phyloP scores from a whole-genome alignment of 2,888 invertebrate genomes.

The Sympetrum striolatum region DNA sequence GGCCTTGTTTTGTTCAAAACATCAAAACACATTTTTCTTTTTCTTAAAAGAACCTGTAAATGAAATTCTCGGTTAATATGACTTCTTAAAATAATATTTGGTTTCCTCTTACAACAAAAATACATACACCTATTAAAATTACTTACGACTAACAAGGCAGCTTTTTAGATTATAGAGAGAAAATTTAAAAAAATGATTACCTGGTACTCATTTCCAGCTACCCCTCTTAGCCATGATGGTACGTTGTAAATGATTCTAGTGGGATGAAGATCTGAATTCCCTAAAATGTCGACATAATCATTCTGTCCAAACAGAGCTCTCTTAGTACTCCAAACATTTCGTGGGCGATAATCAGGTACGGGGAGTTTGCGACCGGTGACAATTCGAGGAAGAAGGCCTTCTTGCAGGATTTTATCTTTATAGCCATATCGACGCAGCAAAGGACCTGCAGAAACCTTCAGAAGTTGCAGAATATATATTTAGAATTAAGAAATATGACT shows the following conservation, averaged over 20 bases:
- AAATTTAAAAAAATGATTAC: conserved; percentile 56
- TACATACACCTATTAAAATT: too few species aligned
- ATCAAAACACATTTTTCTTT: conserved; percentile 65
- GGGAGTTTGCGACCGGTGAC: conserved; percentile 63
- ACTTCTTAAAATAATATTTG: background rate
- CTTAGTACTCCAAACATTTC: conserved; percentile 76
- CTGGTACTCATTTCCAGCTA: conserved; percentile 85
- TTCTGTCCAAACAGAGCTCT: conserved; percentile 92
- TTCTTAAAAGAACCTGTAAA: conserved; percentile 67
- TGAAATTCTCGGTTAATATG: background rate
- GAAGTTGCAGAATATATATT: background rate
- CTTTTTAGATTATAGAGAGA: too few species aligned
- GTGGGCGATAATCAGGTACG: conserved; percentile 73
- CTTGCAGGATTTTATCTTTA: conserved; percentile 69
- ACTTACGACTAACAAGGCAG: too few species aligned
- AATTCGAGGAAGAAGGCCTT: conserved; percentile 74
- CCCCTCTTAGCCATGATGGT: conserved; percentile 89
- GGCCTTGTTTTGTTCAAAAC: conserved; percentile 61
- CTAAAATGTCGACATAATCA: conserved; percentile 96
- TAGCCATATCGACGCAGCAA: conserved; percentile 75
- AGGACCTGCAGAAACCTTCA: conserved; percentile 61
- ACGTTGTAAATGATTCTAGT: conserved; percentile 83
- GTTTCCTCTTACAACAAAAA: too few species aligned
- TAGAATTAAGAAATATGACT: background rate
- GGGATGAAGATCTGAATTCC: conserved; percentile 82